These are phyloP conservation scores for Caenorhabditis sinica DNA, from an alignment of 2,888 invertebrate species.

Conservation along the genomic window DNA sequence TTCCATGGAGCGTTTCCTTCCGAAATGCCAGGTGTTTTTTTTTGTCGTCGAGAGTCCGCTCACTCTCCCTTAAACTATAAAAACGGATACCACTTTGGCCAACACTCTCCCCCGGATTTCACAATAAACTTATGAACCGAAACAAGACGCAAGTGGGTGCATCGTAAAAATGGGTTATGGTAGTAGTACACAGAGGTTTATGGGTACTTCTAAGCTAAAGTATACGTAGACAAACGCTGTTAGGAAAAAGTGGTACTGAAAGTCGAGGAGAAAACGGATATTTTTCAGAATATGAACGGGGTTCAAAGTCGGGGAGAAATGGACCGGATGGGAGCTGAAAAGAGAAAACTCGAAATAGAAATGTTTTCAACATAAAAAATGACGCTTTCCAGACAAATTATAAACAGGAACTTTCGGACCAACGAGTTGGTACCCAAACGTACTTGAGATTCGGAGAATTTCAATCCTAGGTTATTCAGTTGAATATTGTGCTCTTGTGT, in stretches of 20 bases:
- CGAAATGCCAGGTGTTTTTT: conserved; percentile 26
- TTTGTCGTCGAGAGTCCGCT: neutral
- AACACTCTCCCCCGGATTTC: conserved; percentile 12
- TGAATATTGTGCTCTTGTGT: no score
- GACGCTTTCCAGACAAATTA: neutral
- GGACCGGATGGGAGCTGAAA: neutral
- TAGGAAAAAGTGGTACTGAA: no score
- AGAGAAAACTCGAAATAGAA: neutral
- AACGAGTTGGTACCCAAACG: no score
- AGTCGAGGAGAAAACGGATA: no score
- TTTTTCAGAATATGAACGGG: neutral
- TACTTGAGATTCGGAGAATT: no score
- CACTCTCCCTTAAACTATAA: neutral
- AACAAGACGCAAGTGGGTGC: neutral
- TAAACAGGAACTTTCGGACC: neutral
- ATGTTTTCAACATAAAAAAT: neutral
- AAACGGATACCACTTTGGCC: conserved; percentile 25
- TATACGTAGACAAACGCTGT: neutral
- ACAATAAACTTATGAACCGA: conserved; percentile 24
- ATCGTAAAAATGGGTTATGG: conserved; percentile 27
- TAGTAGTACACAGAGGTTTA: neutral
- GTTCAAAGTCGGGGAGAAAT: neutral
- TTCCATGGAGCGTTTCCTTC: conserved; percentile 3
- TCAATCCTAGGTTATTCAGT: no score
- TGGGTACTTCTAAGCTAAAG: neutral